Conservation (phyloP, 2,113 vertebrate species). For the Nothocercus nigrocapillus region DNA sequence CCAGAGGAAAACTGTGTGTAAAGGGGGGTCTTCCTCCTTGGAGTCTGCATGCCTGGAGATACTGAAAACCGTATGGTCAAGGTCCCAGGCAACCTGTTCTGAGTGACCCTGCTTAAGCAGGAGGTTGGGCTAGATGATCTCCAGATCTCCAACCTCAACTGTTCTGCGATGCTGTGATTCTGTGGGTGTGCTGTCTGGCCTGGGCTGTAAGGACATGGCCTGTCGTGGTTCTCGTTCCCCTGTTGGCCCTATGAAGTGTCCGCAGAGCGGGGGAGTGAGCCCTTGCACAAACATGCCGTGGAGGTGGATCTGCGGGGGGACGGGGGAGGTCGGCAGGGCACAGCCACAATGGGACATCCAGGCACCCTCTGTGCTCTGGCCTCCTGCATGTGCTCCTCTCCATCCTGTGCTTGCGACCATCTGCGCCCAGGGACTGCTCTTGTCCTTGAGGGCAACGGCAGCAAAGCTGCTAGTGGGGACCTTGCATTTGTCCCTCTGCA, state of each 20-base stretch:
- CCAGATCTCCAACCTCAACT: not conserved
- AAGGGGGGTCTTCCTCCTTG: not conserved
- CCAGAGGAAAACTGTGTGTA: accelerated
- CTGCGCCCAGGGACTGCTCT: accelerated
- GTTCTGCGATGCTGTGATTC: not conserved
- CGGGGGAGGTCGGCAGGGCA: not conserved
- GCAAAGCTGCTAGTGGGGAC: not conserved
- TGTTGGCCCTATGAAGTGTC: not conserved
- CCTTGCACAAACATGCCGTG: too few species aligned
- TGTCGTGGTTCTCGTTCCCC: not conserved
- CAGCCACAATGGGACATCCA: not conserved
- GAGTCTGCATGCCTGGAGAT: not conserved
- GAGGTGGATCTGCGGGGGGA: not conserved
- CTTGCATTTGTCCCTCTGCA: not conserved
- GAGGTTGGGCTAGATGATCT: not conserved
- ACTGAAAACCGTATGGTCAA: not conserved
- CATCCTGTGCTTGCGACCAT: too few species aligned
- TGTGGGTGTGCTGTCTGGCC: not conserved
- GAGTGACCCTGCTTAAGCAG: not conserved
- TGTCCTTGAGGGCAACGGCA: not conserved
- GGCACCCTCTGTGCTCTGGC: not conserved
- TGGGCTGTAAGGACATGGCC: not conserved
- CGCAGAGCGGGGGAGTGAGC: too few species aligned
- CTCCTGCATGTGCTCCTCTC: not conserved
- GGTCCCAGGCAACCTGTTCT: not conserved